Evolutionary conservation across 35 echinoderm and acorn worm species (phyloP).

Genomic region (Apostichopus parvimensis): DNA sequence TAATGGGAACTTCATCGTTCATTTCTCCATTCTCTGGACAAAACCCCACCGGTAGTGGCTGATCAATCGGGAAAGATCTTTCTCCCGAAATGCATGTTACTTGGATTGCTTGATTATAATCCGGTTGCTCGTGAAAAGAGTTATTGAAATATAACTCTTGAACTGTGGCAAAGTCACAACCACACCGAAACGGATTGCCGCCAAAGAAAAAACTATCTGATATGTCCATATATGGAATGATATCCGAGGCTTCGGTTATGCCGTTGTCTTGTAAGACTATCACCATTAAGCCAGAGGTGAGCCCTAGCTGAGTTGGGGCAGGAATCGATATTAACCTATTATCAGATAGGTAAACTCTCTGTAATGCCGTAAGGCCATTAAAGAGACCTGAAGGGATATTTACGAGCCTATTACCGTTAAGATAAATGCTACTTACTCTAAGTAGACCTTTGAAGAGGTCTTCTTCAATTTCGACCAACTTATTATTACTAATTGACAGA

Average conservation of each 20-base stretch:
- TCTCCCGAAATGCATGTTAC: not conserved
- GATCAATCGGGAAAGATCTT: not conserved
- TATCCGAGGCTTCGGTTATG: not conserved
- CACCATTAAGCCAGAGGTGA: not conserved
- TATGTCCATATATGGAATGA: not conserved
- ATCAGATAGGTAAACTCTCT: not conserved
- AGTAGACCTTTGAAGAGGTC: not conserved
- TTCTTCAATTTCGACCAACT: not conserved
- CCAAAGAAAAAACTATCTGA: not conserved
- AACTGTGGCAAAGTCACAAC: not conserved
- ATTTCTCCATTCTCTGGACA: not conserved
- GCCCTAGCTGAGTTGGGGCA: not conserved
- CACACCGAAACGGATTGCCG: not conserved
- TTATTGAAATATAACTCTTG: not conserved
- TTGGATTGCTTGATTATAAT: not conserved
- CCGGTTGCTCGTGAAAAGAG: not conserved
- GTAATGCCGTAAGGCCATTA: not conserved
- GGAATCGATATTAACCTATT: not conserved
- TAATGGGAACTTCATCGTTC: too few relatives aligned
- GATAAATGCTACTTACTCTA: not conserved
- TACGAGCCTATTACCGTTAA: not conserved
- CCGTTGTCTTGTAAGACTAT: not conserved
- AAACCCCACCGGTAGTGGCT: not conserved
- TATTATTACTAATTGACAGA: not conserved
- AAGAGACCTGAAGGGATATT: not conserved